Percentiles rank a stretch among this genome's conserved stretches.
Evolutionary conservation across 2,888 invertebrate genomes (phyloP).

Genomic region (Mechanitis messenoides): DNA sequence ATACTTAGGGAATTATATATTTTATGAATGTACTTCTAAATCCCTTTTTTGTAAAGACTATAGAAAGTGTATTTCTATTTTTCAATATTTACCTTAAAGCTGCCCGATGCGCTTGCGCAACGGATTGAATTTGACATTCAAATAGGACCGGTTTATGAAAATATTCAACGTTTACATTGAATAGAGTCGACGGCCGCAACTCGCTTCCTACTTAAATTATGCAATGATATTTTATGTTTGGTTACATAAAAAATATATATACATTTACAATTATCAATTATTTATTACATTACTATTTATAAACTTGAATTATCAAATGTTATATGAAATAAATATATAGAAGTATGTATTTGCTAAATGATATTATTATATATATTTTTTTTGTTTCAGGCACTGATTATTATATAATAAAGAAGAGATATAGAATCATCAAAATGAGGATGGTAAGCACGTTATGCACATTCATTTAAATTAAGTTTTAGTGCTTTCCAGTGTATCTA

Average conservation of each 20-base stretch:
- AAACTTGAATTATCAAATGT: no score
- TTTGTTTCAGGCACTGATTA: constrained; percentile 55
- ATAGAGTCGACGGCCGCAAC: constrained; percentile 47
- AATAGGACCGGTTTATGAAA: constrained; percentile 56
- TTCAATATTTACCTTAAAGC: constrained; percentile 19
- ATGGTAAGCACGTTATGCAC: constrained; percentile 50
- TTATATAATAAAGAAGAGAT: constrained; percentile 39
- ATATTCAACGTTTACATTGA: constrained; percentile 51
- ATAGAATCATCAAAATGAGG: constrained; percentile 58
- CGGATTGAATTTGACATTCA: constrained; percentile 60
- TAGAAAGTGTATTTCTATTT: background rate
- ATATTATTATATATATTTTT: constrained; percentile 22
- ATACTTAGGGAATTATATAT: no score
- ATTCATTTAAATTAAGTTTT: constrained; percentile 9
- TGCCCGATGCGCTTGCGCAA: constrained; percentile 49
- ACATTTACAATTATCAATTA: no score
- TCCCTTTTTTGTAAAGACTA: background rate
- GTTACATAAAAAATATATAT: constrained; percentile 23
- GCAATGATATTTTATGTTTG: constrained; percentile 57
- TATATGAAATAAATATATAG: no score
- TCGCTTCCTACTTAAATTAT: constrained; percentile 53
- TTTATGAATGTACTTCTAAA: no score
- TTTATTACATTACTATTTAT: no score
- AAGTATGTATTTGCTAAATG: background rate
- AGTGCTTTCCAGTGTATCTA: background rate